phyloP scores from a whole-genome alignment of 1,140 invertebrate genomes.

The Leptinotarsa texana region DNA sequence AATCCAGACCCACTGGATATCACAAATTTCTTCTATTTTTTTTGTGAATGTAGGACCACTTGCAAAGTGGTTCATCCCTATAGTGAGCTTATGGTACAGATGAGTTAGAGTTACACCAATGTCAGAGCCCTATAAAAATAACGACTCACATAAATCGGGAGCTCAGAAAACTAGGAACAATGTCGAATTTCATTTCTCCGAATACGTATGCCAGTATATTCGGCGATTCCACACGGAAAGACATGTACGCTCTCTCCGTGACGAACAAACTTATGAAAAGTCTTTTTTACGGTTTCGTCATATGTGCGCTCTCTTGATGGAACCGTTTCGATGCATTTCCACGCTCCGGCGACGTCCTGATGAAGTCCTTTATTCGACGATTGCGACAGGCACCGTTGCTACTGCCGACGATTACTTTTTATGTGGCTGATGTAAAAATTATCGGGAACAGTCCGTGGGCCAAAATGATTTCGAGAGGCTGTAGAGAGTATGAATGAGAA shows the following conservation, averaged over 20 bases:
- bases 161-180: too few relatives aligned
- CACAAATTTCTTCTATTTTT: too few relatives aligned
- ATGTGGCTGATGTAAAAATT: constrained; percentile 14
- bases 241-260: not conserved
- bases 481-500: not conserved
- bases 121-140: too few relatives aligned
- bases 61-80: too few relatives aligned
- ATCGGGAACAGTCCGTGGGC: not conserved
- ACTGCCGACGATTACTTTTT: constrained; percentile 31
- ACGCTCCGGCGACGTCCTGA: constrained; percentile 18
- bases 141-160: too few relatives aligned
- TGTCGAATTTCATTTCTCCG: too few relatives aligned
- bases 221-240: too few relatives aligned
- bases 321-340: constrained; percentile 17
- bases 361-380: constrained; percentile 26
- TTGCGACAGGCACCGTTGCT: constrained; percentile 23
- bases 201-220: too few relatives aligned
- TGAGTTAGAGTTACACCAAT: too few relatives aligned
- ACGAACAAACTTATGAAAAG: constrained; percentile 1
- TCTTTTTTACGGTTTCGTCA: constrained; percentile 16
- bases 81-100: too few relatives aligned
- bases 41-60: too few relatives aligned
- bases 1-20: too few relatives aligned
- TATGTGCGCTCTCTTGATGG: constrained; percentile 13
- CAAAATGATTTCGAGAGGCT: not conserved